Percentiles rank a stretch among this genome's conserved stretches.
Evolutionary conservation across 1,140 invertebrate species (phyloP).

Genomic region (Oncopeltus fasciatus): DNA sequence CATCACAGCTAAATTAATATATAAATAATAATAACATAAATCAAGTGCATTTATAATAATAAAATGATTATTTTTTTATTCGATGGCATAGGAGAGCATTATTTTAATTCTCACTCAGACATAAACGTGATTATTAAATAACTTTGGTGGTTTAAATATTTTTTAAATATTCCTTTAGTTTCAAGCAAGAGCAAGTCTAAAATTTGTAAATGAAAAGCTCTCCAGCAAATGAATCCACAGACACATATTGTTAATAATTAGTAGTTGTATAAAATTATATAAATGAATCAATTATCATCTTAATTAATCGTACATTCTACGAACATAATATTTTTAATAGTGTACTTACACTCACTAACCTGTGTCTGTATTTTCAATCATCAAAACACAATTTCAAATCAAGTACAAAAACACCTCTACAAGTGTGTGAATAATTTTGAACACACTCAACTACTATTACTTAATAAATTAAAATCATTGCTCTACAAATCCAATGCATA

Average conservation of each 20-base stretch:
- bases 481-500: too few relatives aligned
- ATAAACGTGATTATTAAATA: too few relatives aligned
- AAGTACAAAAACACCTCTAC: background rate
- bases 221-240: too few relatives aligned
- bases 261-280: constrained; percentile 8
- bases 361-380: background rate
- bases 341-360: background rate
- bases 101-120: too few relatives aligned
- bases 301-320: background rate
- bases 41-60: background rate
- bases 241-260: constrained; percentile 5
- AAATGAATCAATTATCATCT: background rate
- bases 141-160: too few relatives aligned
- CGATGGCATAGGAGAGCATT: too few relatives aligned
- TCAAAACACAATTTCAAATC: background rate
- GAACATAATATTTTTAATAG: background rate
- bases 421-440: background rate
- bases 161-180: too few relatives aligned
- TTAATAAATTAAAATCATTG: background rate
- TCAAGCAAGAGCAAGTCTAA: too few relatives aligned
- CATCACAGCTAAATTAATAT: too few relatives aligned
- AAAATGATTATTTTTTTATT: background rate
- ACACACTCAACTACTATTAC: background rate
- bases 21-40: too few relatives aligned
- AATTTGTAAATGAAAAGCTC: too few relatives aligned